phyloP scores from a whole-genome alignment of 1,140 invertebrate genomes.

The Sitophilus oryzae region DNA sequence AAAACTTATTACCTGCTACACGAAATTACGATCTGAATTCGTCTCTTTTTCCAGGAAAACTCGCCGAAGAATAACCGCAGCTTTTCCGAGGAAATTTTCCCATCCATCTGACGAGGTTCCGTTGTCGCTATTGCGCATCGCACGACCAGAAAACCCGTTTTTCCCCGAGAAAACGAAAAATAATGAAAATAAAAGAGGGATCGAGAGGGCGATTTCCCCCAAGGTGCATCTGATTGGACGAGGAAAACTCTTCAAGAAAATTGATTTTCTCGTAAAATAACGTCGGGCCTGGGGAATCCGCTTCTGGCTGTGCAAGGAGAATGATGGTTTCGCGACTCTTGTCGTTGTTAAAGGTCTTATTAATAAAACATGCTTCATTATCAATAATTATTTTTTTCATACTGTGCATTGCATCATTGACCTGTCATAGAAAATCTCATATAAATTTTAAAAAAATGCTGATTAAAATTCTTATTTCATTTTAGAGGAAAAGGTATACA shows the following conservation, averaged over 20 bases:
- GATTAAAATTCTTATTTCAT: too few species aligned
- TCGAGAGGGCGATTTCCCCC: slow-evolving; percentile 18
- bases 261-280: slow-evolving; percentile 25
- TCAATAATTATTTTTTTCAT: too few species aligned
- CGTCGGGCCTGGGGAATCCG: slow-evolving; percentile 1
- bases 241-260: slow-evolving; percentile 27
- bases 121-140: slow-evolving; percentile 12
- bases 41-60: background rate
- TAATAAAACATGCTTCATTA: too few species aligned
- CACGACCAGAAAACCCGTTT: slow-evolving; percentile 13
- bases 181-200: slow-evolving; percentile 28
- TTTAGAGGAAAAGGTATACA: too few species aligned
- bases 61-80: background rate
- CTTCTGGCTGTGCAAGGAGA: too few species aligned
- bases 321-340: too few species aligned
- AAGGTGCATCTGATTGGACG: slow-evolving; percentile 28
- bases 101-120: slow-evolving; percentile 17
- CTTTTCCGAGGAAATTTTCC: slow-evolving; percentile 15
- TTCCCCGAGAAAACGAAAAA: slow-evolving; percentile 16
- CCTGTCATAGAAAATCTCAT: too few species aligned
- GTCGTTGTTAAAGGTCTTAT: too few species aligned
- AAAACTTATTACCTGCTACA: too few species aligned
- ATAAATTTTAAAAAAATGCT: too few species aligned
- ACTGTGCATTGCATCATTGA: too few species aligned
- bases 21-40: background rate